phyloP scores from a whole-genome alignment of 2,888 invertebrate genomes.

The Griposia aprilina region DNA sequence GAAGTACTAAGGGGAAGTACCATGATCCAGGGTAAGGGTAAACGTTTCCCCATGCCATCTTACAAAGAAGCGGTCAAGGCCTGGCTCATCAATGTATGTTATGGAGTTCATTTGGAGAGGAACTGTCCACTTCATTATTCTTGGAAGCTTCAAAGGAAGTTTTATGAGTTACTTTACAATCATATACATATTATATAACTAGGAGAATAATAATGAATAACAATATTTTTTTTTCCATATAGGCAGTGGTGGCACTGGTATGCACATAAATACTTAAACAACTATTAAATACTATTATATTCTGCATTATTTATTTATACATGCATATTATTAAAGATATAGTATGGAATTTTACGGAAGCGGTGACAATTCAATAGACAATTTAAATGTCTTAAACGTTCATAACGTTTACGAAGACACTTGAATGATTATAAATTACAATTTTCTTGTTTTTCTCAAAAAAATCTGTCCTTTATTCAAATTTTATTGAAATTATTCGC shows the following conservation, averaged over 20 bases:
- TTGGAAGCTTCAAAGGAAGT: neutral
- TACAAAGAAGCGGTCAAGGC: neutral
- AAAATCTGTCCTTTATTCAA: slow-evolving; percentile 6
- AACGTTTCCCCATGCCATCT: neutral
- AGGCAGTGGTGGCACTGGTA: slow-evolving; percentile 36
- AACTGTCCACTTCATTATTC: neutral
- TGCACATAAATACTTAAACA: slow-evolving; percentile 50
- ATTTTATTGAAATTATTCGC: slow-evolving; percentile 45
- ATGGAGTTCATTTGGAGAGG: neutral
- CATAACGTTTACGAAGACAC: slow-evolving; percentile 41
- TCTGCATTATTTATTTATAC: slow-evolving; percentile 41
- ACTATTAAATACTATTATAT: slow-evolving; percentile 54
- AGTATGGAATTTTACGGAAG: slow-evolving; percentile 45
- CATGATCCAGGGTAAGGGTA: neutral
- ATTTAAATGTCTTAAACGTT: slow-evolving; percentile 31
- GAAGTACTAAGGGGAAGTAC: slow-evolving; percentile 27
- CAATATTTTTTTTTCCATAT: neutral
- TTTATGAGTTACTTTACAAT: neutral
- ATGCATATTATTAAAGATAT: slow-evolving; percentile 31
- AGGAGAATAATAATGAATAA: slow-evolving; percentile 1
- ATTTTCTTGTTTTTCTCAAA: slow-evolving; percentile 10
- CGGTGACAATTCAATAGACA: slow-evolving; percentile 27
- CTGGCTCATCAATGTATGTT: neutral
- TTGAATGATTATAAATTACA: slow-evolving; percentile 29
- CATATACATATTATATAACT: slow-evolving; percentile 1